Percentiles rank a stretch among this genome's conserved stretches.
phyloP scores from a whole-genome alignment of 2,888 invertebrate species.

The Dryobotodes eremita region DNA sequence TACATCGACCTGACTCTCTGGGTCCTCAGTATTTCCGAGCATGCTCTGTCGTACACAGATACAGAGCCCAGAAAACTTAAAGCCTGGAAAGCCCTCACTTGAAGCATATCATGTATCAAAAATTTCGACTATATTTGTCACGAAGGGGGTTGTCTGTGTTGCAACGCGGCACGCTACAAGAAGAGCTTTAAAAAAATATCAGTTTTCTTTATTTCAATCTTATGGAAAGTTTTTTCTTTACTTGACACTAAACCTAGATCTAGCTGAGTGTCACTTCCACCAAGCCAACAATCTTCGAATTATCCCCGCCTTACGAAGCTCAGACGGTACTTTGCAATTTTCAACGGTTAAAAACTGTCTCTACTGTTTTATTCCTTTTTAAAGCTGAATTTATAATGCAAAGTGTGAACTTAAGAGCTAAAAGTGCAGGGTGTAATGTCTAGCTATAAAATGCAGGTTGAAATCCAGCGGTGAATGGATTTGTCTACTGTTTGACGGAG shows the following conservation, averaged over 20 bases:
- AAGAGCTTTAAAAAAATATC: not conserved
- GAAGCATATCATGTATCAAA: not conserved
- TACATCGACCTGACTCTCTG: not conserved
- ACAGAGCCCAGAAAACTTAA: not conserved
- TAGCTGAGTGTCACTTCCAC: not conserved
- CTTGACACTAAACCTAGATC: not conserved
- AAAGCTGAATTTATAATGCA: constrained; percentile 64
- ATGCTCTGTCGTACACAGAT: not conserved
- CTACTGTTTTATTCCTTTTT: constrained; percentile 60
- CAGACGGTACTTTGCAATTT: constrained; percentile 34
- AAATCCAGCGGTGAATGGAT: constrained; percentile 43
- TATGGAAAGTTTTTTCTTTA: rapidly evolving
- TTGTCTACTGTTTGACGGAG: constrained; percentile 51
- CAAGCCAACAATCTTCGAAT: constrained; percentile 16
- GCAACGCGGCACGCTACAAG: not conserved
- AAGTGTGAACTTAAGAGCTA: constrained; percentile 61
- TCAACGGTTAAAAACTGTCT: constrained; percentile 51
- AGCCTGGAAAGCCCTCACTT: not conserved
- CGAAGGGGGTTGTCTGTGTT: not conserved
- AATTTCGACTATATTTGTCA: not conserved
- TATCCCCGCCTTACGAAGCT: constrained; percentile 18
- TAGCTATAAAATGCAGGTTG: constrained; percentile 65
- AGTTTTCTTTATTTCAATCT: not conserved
- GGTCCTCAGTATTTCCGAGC: too few species aligned
- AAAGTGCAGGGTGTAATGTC: constrained; percentile 58